Conservation (phyloP, 2,797 vertebrate species). For the Pipistrellus nathusii region DNA sequence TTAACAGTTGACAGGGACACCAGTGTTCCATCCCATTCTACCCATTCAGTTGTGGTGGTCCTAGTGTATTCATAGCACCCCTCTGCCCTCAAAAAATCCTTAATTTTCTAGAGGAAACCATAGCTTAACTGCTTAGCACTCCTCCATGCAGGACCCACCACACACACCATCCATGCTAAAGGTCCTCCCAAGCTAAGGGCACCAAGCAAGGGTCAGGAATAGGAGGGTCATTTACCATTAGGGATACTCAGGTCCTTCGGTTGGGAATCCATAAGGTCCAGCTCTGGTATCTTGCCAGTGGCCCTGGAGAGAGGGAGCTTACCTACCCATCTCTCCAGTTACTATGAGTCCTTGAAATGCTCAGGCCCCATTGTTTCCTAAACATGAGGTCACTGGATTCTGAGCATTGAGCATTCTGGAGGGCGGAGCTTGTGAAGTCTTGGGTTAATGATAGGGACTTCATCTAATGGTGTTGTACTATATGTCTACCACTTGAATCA, state of each 20-base stretch:
- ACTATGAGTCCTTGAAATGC: constrained; percentile 60
- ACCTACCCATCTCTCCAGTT: constrained; percentile 52
- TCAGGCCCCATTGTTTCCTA: constrained; percentile 62
- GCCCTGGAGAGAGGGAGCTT: constrained; percentile 24
- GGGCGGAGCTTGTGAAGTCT: neutral
- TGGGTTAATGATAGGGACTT: neutral
- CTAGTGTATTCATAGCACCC: neutral
- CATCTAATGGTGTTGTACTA: neutral
- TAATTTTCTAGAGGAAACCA: constrained; percentile 48
- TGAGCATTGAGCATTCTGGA: constrained; percentile 21
- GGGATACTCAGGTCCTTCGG: constrained; percentile 49
- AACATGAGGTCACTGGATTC: constrained; percentile 66
- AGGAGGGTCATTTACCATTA: constrained; percentile 64
- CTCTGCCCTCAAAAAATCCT: constrained; percentile 1
- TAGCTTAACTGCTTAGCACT: constrained; percentile 14
- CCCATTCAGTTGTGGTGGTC: neutral
- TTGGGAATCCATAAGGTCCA: constrained; percentile 65
- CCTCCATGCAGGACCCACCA: neutral
- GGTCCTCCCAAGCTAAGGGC: neutral
- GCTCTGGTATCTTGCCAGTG: neutral
- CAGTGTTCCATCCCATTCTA: neutral
- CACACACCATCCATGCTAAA: neutral
- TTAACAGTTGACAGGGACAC: neutral
- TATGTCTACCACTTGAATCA: neutral
- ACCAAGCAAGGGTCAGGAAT: neutral